phyloP scores from a whole-genome alignment of 1,140 invertebrate genomes.

The Penaeus chinensis region DNA sequence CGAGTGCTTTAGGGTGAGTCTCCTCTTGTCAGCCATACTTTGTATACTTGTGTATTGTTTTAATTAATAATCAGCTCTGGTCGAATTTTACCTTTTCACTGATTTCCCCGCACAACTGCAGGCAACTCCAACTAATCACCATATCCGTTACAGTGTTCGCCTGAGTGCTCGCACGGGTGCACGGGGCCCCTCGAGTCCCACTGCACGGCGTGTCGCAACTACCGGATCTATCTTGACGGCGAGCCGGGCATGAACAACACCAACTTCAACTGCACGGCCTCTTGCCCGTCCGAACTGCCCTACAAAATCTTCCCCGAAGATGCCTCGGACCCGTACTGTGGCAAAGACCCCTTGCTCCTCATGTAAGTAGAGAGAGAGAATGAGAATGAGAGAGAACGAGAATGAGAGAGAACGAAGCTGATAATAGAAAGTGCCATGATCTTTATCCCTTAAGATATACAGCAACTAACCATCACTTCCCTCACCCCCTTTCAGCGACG shows the following conservation, averaged over 20 bases:
- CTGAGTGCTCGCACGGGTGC: constrained; percentile 84
- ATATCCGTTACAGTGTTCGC: constrained; percentile 76
- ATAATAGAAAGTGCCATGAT: too few species aligned
- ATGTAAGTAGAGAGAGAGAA: not conserved
- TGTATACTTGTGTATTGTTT: too few species aligned
- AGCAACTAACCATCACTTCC: too few species aligned
- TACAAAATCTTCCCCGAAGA: constrained; percentile 81
- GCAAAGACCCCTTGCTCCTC: constrained; percentile 71
- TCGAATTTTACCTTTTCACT: too few species aligned
- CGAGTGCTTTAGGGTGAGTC: constrained; percentile 72
- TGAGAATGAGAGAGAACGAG: too few species aligned
- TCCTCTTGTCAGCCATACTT: too few species aligned
- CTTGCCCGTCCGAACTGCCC: constrained; percentile 82
- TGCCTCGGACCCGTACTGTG: constrained; percentile 82
- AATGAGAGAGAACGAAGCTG: too few species aligned
- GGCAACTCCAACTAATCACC: not conserved
- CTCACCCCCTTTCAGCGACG: constrained; percentile 68
- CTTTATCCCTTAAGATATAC: too few species aligned
- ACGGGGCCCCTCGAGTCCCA: constrained; percentile 80
- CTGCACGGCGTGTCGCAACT: constrained; percentile 87
- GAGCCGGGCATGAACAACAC: constrained; percentile 72
- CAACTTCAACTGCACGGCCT: constrained; percentile 87
- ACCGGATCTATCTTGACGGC: constrained; percentile 80
- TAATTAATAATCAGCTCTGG: too few species aligned
- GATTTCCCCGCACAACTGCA: too few species aligned